A percentile compares a stretch with the other conserved stretches of the same genome.
These are phyloP conservation scores for Allophyes oxyacanthae DNA, from an alignment of 2,888 invertebrate genomes.

Conservation along the genomic window DNA sequence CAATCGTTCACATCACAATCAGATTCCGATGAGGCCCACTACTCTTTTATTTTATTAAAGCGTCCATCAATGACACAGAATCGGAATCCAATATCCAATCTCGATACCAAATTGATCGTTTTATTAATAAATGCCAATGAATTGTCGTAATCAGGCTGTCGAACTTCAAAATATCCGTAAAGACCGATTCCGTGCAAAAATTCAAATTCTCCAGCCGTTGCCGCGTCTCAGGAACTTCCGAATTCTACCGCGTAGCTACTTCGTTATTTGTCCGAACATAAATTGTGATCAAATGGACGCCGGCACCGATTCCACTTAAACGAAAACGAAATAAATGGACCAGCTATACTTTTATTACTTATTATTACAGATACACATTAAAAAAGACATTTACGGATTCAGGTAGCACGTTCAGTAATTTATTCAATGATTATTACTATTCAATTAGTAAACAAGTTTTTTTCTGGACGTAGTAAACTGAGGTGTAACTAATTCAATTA, in stretches of 20 bases:
- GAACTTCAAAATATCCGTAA: conserved; percentile 45
- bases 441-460: conserved; percentile 5
- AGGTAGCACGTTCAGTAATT: conserved; percentile 3
- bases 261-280: conserved; percentile 59
- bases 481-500: neutral
- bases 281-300: conserved; percentile 61
- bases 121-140: conserved; percentile 49
- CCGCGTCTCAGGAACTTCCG: conserved; percentile 49
- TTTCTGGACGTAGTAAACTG: neutral
- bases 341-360: conserved; percentile 58
- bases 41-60: conserved; percentile 38
- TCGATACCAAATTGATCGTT: conserved; percentile 30
- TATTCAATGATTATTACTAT: conserved; percentile 5
- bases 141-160: conserved; percentile 58
- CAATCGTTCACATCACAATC: conserved; percentile 35
- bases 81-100: conserved; percentile 27
- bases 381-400: conserved; percentile 36
- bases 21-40: conserved; percentile 25
- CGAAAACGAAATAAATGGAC: conserved; percentile 60
- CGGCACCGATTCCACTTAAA: conserved; percentile 54
- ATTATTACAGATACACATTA: conserved; percentile 50
- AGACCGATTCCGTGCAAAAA: conserved; percentile 27
- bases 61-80: conserved; percentile 33
- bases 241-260: conserved; percentile 42
- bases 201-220: conserved; percentile 49